Evolutionary conservation across 2,888 invertebrate species (phyloP), one percentile per base, ranked within the genome.

Genomic region (Pristionchus entomophagus): DNA sequence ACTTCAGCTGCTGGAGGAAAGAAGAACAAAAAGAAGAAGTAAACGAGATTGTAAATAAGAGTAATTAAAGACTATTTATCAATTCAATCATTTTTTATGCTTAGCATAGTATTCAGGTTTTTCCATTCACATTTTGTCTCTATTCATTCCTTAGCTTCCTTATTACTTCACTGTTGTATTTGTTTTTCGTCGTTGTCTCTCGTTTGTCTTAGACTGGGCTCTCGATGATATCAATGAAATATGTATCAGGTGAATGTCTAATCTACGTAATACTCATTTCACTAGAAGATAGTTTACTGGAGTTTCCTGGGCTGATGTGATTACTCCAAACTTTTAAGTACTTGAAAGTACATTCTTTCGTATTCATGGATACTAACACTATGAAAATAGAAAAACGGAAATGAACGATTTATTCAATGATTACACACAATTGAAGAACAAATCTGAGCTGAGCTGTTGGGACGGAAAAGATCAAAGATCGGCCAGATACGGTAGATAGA

Each of bases 21-120:
- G 78, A 80, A 49, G 32, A 80, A 80, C 22, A 80, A 80, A 29
- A 80, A 80, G 78, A 80, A 80, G 78, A 51, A 80, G 51, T 77
- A 45, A 38, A 69, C n/a, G 49, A 80, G 22, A 77, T 77, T 38
- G 26, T 49, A 65, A 45, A 32, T 80, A 80, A 80, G 29, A 51
- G 29, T 5, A 51, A 51, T 32, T 51, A 80, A n/a, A 29, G 29
- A 51, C 19, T 80, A 51, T 80, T 51, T 77, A 77, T 77, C 49
- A 77, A 12, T 49, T n/a, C n/a, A n/a, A n/a, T n/a, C n/a, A n/a
- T n/a, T n/a, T n/a, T n/a, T n/a, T 49, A 80, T 51, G 32, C n/a
- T n/a, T 49, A 32, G 49, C 29, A 14, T 51, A 51, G 29, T 22
- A 51, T 29, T 35, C 6, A 26, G 19, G 22, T 80, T 26, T 12